Evolutionary conservation across 2,113 vertebrate genomes (phyloP).

Genomic region (Alligator mississippiensis): DNA sequence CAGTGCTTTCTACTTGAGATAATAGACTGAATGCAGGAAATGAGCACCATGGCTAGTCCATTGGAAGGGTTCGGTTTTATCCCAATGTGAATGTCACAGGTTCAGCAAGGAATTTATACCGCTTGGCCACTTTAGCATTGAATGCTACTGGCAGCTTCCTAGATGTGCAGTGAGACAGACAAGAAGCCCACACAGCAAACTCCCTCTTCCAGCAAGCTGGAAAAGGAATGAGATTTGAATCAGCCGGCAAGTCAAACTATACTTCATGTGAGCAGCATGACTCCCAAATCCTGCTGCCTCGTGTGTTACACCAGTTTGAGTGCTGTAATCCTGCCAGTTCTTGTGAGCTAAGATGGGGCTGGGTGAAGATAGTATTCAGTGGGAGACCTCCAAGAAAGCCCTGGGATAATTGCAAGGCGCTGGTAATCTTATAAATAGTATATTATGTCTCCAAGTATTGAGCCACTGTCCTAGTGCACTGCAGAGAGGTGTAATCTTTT

Average conservation of each 20-base stretch:
- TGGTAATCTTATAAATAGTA: rapidly evolving
- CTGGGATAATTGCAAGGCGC: neutral
- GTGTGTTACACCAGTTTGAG: neutral
- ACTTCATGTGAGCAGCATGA: neutral
- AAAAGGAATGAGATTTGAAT: neutral
- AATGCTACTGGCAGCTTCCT: neutral
- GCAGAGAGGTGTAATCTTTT: neutral
- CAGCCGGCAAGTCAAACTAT: neutral
- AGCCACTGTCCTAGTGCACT: neutral
- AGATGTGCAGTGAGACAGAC: neutral
- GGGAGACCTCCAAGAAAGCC: neutral
- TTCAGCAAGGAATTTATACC: neutral
- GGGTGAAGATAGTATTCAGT: rapidly evolving
- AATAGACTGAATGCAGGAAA: neutral
- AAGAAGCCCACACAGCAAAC: neutral
- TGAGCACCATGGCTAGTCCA: neutral
- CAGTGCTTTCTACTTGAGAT: neutral
- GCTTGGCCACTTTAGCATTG: neutral
- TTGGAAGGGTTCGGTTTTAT: neutral
- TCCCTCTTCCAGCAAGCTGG: neutral
- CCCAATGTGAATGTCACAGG: neutral
- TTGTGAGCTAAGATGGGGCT: neutral
- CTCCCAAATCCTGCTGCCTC: neutral
- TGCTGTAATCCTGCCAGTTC: neutral
- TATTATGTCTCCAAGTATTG: rapidly evolving